These are phyloP conservation scores for Palythoa grandis DNA, from an alignment of 92 coral and sea anemone species.

Conservation along the genomic window DNA sequence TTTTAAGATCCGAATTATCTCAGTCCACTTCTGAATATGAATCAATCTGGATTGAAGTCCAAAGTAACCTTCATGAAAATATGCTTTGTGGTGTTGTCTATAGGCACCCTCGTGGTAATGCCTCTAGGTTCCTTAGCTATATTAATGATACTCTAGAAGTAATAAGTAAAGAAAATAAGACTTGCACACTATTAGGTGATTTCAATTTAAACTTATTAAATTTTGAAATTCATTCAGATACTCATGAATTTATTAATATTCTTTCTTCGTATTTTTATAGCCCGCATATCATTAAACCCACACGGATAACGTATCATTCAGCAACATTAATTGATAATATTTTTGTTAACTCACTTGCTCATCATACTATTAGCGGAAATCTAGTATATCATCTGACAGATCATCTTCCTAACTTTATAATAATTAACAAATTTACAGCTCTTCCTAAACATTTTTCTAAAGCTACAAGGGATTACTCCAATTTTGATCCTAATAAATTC, in stretches of 20 bases:
- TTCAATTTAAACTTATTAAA: not conserved
- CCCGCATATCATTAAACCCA: not conserved
- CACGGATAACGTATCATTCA: not conserved
- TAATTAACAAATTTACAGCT: not conserved
- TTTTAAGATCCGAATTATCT: not conserved
- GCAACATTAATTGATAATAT: not conserved
- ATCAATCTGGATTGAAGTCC: conserved; percentile 9
- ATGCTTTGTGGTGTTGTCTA: conserved; percentile 1
- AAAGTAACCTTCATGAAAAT: conserved; percentile 1
- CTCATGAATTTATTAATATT: not conserved
- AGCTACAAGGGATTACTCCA: not conserved
- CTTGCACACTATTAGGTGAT: not conserved
- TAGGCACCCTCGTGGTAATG: not conserved
- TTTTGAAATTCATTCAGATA: not conserved
- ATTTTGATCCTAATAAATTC: too few relatives aligned
- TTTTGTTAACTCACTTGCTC: not conserved
- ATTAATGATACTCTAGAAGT: not conserved
- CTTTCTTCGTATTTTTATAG: not conserved
- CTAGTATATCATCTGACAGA: not conserved
- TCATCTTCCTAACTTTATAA: not conserved
- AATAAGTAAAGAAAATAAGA: not conserved
- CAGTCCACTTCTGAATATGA: not conserved
- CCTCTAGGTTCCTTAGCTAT: not conserved
- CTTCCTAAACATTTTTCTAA: not conserved
- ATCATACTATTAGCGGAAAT: not conserved